Evolutionary conservation across 2,113 vertebrate species (phyloP).

Genomic region (Gulo gulo): DNA sequence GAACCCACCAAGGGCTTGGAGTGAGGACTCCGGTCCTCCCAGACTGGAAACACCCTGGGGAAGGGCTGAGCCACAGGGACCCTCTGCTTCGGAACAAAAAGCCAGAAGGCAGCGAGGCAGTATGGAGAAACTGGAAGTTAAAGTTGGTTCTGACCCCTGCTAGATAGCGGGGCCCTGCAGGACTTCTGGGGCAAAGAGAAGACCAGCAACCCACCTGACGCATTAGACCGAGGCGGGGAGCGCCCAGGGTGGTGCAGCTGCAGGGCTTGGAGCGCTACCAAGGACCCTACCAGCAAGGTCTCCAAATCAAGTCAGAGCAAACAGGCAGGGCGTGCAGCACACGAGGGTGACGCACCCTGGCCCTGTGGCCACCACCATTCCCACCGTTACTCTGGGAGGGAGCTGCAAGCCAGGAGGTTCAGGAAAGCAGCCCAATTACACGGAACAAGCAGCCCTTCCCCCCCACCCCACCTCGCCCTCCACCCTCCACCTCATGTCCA

Average conservation of each 20-base stretch:
- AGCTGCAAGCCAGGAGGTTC: not conserved
- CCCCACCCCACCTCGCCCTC: not conserved
- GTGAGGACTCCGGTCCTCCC: not conserved
- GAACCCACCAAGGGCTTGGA: not conserved
- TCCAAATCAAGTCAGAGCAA: not conserved
- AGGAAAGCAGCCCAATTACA: not conserved
- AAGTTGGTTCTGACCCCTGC: not conserved
- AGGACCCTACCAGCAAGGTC: not conserved
- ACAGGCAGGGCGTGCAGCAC: not conserved
- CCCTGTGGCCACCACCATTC: not conserved
- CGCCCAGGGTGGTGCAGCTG: not conserved
- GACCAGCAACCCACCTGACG: not conserved
- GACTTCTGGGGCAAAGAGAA: not conserved
- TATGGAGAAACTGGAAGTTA: not conserved
- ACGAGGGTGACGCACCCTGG: not conserved
- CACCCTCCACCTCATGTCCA: not conserved
- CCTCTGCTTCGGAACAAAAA: slow-evolving; percentile 35
- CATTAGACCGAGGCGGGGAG: not conserved
- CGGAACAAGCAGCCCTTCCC: not conserved
- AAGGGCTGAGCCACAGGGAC: not conserved
- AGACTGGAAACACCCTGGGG: not conserved
- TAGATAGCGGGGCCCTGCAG: not conserved
- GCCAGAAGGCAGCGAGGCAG: not conserved
- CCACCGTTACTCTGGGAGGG: not conserved
- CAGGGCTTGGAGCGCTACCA: not conserved